These are phyloP conservation scores for Hybognathus amarus DNA, from an alignment of 2,797 vertebrate genomes.

Conservation along the genomic window DNA sequence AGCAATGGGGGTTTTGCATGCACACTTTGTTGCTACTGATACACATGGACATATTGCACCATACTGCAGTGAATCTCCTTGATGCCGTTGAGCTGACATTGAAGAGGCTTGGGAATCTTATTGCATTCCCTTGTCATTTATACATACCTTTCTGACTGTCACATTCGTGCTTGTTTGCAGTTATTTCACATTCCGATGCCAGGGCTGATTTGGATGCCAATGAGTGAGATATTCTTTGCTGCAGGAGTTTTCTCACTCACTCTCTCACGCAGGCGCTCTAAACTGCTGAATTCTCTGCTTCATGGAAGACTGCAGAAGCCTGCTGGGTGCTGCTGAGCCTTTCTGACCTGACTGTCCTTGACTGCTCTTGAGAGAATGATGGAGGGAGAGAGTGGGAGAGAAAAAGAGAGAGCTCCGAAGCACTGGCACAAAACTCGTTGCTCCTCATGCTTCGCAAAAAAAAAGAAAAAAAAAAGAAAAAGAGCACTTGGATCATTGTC, in stretches of 20 bases:
- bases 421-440: constrained; percentile 36
- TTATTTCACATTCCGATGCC: background rate
- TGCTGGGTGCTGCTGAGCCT: constrained; percentile 69
- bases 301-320: constrained; percentile 73
- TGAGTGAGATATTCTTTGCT: constrained; percentile 46
- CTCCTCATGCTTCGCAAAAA: constrained; percentile 16
- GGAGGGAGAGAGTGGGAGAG: constrained; percentile 28
- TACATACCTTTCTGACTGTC: background rate
- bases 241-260: constrained; percentile 38
- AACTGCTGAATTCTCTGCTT: constrained; percentile 80
- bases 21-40: background rate
- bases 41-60: constrained; percentile 50
- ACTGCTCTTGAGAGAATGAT: constrained; percentile 48
- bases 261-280: constrained; percentile 56
- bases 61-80: constrained; percentile 51
- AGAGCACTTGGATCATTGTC: constrained; percentile 22
- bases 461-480: background rate
- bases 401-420: constrained; percentile 27
- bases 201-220: constrained; percentile 31
- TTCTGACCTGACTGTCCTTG: constrained; percentile 58
- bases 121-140: background rate
- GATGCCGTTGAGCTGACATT: constrained; percentile 17
- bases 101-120: background rate
- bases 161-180: background rate
- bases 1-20: constrained; percentile 14